Percentiles rank a stretch among this genome's conserved stretches.
phyloP scores from a whole-genome alignment of 1,140 invertebrate species.

The Aphaenogaster ashmeadi region DNA sequence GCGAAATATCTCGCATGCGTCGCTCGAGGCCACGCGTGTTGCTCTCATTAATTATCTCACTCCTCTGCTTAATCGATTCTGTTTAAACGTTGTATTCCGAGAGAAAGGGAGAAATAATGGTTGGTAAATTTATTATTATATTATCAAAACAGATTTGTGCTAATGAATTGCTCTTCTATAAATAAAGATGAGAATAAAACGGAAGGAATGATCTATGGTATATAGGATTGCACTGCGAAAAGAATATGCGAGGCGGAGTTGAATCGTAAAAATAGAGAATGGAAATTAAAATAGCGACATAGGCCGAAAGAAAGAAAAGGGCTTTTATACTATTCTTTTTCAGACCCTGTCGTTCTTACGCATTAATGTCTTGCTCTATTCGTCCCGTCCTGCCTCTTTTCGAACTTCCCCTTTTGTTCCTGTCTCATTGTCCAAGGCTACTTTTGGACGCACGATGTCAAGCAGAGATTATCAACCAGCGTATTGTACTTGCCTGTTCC shows the following conservation, averaged over 20 bases:
- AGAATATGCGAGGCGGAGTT: background rate
- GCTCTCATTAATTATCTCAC: slow-evolving; percentile 48
- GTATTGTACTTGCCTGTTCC: slow-evolving; percentile 38
- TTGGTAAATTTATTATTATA: background rate
- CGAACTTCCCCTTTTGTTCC: slow-evolving; percentile 69
- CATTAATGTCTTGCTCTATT: slow-evolving; percentile 59
- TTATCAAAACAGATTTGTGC: background rate
- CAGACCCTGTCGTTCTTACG: slow-evolving; percentile 59
- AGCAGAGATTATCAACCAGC: slow-evolving; percentile 53
- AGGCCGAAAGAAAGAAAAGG: slow-evolving; percentile 61
- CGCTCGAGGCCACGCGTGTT: slow-evolving; percentile 8
- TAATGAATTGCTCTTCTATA: background rate
- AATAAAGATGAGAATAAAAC: background rate
- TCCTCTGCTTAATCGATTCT: slow-evolving; percentile 36
- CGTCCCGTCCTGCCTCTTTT: slow-evolving; percentile 45
- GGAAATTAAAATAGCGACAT: slow-evolving; percentile 60
- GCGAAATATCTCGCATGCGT: background rate
- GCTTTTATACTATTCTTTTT: slow-evolving; percentile 58
- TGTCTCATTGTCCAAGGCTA: slow-evolving; percentile 67
- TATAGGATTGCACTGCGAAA: background rate
- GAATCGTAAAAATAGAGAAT: slow-evolving; percentile 55
- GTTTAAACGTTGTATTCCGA: background rate
- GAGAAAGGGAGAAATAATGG: background rate
- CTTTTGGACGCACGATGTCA: slow-evolving; percentile 64
- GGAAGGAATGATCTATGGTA: background rate